Evolutionary conservation across 2,888 invertebrate genomes (phyloP), one percentile per base, ranked within the genome.

Genomic region (Agriopis leucophaearia): DNA sequence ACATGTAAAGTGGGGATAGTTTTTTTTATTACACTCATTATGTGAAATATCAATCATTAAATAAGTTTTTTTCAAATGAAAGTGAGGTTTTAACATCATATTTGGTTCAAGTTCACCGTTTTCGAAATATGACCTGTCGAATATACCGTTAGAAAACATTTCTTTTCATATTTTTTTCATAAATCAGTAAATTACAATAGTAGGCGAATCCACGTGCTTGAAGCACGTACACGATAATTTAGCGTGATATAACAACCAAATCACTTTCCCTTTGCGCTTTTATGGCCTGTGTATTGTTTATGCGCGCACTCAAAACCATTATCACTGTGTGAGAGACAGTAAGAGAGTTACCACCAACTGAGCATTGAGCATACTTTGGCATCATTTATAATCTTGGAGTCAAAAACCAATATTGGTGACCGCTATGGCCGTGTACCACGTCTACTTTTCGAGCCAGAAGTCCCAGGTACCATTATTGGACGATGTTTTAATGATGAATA

Each of bases 221-320:
- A 58, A 61, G 58, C 61, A 64, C 64, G 56, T 69, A 56, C 54
- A 57, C 56, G 40, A 66, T 66, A 66, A 66, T 66, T 64, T 58
- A 60, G 55, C 50, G 70, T 65, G 48, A 62, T 69, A 70, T 48
- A 48, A 68, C 67, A 72, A 70, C 69, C 76, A 78, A 85, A 87
- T 86, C 85, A 88, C 88, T 88, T 87, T 87, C 79, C 70, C 73
- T 69, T 78, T 78, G 79, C 83, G 85, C 83, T 88, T 88, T 89
- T 88, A 88, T 86, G 42, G 81, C 84, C 82, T 79, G 86, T 87
- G 87, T 89, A 90, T 91, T 91, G 90, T 91, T 91, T 88, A 89
- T 87, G 80, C 81, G 71, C 84, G 76, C 79, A 78, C 81, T 81
- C 79, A 73, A 75, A 79, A 78, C 89, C 88, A 87, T 89, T 88